A percentile compares a stretch with the other conserved stretches of the same genome.
phyloP scores from a whole-genome alignment of 2,888 invertebrate genomes.

The Flabesymbios commensalis region DNA sequence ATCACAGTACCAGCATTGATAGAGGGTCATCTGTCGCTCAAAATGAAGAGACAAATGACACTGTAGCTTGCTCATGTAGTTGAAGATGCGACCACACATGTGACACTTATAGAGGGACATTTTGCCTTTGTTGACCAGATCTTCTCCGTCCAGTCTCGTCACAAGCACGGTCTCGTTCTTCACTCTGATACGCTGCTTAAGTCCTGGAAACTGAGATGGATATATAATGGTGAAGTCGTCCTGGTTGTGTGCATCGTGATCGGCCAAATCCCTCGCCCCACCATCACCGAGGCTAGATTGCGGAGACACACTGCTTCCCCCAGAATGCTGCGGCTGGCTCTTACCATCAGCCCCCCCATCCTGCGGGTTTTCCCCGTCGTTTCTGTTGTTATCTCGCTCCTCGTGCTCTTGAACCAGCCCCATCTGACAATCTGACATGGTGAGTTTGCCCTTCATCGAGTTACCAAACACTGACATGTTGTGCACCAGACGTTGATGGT shows the following conservation, averaged over 20 bases:
- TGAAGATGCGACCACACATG: constrained; percentile 54
- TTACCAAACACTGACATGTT: too few species aligned
- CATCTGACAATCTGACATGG: too few species aligned
- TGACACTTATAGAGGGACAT: constrained; percentile 58
- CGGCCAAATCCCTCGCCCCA: too few species aligned
- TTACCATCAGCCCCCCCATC: too few species aligned
- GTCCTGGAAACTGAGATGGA: constrained; percentile 9
- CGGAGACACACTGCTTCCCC: too few species aligned
- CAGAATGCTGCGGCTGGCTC: too few species aligned
- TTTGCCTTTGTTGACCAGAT: constrained; percentile 44
- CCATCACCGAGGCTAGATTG: neutral
- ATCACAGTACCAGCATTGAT: constrained; percentile 51
- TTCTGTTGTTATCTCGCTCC: too few species aligned
- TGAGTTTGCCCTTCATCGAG: too few species aligned
- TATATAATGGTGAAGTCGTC: neutral
- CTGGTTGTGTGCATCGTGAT: too few species aligned
- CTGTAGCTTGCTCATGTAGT: constrained; percentile 48
- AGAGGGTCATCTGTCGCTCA: constrained; percentile 45
- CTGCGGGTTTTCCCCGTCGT: too few species aligned
- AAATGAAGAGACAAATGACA: constrained; percentile 56
- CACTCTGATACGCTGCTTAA: constrained; percentile 37
- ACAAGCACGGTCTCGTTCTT: constrained; percentile 54
- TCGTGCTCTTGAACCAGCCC: too few species aligned
- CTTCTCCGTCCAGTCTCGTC: constrained; percentile 52
- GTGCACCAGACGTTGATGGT: too few species aligned